These are phyloP conservation scores for Spondyliosoma cantharus DNA, from an alignment of 2,797 vertebrate species.

Conservation along the genomic window DNA sequence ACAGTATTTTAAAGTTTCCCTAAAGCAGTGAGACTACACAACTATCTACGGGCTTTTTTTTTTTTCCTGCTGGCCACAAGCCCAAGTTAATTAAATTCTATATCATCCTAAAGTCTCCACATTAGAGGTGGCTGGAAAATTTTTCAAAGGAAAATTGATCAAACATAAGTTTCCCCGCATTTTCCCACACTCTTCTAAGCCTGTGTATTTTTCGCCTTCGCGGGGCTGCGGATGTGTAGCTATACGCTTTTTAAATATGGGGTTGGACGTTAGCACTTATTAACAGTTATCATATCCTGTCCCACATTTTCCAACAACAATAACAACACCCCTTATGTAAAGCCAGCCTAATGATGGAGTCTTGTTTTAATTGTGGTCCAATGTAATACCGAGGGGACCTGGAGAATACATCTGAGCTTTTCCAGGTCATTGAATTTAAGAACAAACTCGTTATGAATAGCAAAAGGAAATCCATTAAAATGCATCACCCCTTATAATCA, in stretches of 20 bases:
- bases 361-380: constrained; percentile 70
- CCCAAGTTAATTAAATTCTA: constrained; percentile 72
- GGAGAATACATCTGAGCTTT: constrained; percentile 58
- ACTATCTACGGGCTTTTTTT: constrained; percentile 51
- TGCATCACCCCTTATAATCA: constrained; percentile 76
- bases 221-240: neutral
- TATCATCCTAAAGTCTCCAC: constrained; percentile 68
- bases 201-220: constrained; percentile 28
- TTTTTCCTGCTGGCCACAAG: constrained; percentile 60
- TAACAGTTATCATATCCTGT: constrained; percentile 49
- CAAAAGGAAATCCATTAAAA: constrained; percentile 78
- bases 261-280: constrained; percentile 25
- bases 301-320: constrained; percentile 54
- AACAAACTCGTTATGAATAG: constrained; percentile 78
- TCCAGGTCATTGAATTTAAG: constrained; percentile 70
- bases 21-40: constrained; percentile 58
- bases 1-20: constrained; percentile 54
- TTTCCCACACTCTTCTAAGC: constrained; percentile 53
- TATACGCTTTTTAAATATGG: constrained; percentile 17
- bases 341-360: constrained; percentile 61
- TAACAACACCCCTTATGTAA: constrained; percentile 65
- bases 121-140: constrained; percentile 67
- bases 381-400: constrained; percentile 67
- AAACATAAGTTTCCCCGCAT: constrained; percentile 62
- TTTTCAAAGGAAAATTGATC: constrained; percentile 76